Conservation (phyloP, 2,113 vertebrate genomes). For the Diphyllodes magnificus region DNA sequence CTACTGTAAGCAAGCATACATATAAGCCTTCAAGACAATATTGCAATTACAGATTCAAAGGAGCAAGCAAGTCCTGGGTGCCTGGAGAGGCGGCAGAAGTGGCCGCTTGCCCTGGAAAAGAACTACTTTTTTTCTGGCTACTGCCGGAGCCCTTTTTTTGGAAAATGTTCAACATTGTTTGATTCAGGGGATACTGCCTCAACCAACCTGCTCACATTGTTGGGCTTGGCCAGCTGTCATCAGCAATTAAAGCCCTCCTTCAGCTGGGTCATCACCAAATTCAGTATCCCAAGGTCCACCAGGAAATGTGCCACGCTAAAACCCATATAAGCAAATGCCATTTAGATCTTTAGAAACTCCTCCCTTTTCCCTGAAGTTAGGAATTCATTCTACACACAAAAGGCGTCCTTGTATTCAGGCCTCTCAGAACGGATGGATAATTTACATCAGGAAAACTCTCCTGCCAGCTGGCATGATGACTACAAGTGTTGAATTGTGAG, state of each 20-base stretch:
- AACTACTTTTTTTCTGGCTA: no score
- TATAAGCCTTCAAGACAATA: background rate
- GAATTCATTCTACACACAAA: conserved; percentile 62
- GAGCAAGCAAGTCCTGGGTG: background rate
- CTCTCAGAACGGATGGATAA: conserved; percentile 63
- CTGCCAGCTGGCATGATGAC: conserved; percentile 49
- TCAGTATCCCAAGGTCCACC: background rate
- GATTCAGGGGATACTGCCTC: background rate
- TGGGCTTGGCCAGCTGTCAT: background rate
- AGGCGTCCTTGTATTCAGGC: conserved; percentile 63
- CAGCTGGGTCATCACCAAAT: background rate
- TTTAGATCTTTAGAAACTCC: conserved; percentile 33
- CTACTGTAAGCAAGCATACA: background rate
- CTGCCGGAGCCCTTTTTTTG: no score
- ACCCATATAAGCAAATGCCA: background rate
- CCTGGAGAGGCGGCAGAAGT: background rate
- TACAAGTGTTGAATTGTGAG: conserved; percentile 67
- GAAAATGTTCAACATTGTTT: accelerated
- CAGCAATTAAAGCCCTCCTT: background rate
- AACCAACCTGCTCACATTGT: background rate
- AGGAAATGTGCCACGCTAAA: background rate
- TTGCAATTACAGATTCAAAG: background rate
- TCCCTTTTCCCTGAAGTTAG: conserved; percentile 29
- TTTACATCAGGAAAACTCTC: conserved; percentile 59
- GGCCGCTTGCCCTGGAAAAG: no score